Conservation (phyloP, 2,888 invertebrate genomes). For the Argyra leucocephala region DNA sequence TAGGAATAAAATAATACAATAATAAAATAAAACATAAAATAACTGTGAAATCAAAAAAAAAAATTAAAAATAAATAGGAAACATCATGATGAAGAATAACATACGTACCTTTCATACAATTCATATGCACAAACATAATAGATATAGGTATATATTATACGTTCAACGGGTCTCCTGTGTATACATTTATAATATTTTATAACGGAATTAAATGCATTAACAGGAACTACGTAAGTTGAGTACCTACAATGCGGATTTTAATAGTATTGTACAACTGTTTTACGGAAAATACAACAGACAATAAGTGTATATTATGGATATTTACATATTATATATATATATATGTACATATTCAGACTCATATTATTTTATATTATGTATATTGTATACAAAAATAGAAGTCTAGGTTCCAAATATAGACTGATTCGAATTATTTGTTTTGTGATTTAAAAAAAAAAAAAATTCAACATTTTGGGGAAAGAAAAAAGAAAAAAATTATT, state of each 20-base stretch:
- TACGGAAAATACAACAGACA: neutral
- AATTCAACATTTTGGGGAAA: no score
- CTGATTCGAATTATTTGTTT: no score
- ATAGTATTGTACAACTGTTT: neutral
- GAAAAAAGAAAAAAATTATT: no score
- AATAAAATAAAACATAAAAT: no score
- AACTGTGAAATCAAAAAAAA: neutral
- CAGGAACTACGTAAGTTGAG: neutral
- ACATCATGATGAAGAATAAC: neutral
- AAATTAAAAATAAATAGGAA: neutral
- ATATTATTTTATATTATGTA: no score
- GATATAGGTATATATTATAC: neutral
- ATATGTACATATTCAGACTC: neutral
- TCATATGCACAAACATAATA: neutral
- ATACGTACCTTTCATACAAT: neutral
- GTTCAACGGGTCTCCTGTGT: neutral
- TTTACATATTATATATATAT: neutral
- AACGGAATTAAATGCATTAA: constrained; percentile 6
- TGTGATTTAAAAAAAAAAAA: no score
- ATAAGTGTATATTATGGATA: neutral
- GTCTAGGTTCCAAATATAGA: no score
- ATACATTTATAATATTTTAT: neutral
- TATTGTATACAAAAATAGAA: no score
- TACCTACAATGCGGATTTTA: neutral
- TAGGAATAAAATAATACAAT: neutral